Base-by-base conservation (phyloP, 1,140 invertebrate genomes). In the Leguminivora glycinivorella region DNA sequence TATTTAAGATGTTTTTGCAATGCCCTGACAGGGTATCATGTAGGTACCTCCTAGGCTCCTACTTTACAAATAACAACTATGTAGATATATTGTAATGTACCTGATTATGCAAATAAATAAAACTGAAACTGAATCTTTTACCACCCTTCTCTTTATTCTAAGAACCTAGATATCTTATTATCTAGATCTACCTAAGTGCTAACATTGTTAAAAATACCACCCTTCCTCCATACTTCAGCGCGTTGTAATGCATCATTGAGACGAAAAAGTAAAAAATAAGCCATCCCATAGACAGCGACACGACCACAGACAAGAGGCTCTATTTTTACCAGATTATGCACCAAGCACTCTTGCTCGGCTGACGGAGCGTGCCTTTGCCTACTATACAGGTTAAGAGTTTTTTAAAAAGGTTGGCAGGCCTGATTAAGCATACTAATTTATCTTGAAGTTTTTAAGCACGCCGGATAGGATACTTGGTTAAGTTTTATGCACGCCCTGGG, bases 321-420 rank as follows among this genome's bases (percentile, higher is more conserved):
- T 87, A 88, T 87, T 88, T 88, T 88, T 88, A 88, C 82, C 79
- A 83, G 84, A 87, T 86, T 88, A 88, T 87, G 83, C 82, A 84
- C 77, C 78, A 75, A 70, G 71, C 69, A 71, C 56, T 17, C 31
- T 19, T 38, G 38, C 31, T 60, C 40, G 77, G 80, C 82, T 83
- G 83, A 77, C 81, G 75, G 72, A 70, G 81, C 79, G 77, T 74
- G 81, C 74, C 73, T 76, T 74, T 74, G 72, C 77, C 56, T 25
- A 31, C 58, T 26, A 63, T 63, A 63, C 58, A 63, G 58, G 58
- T 63, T 63, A 63, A 63, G 58, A 24, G 58, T 63, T 63, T 63
- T 63, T 29, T 17, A 63, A 63, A 63, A 63, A 63, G 58, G 58
- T 63, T 63, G 58, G 58, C 58, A 63, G 58, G 58, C 58, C 58